Percentiles rank a stretch among this genome's conserved stretches.
phyloP scores from a whole-genome alignment of 2,888 invertebrate genomes.

The Eilema griseolum region DNA sequence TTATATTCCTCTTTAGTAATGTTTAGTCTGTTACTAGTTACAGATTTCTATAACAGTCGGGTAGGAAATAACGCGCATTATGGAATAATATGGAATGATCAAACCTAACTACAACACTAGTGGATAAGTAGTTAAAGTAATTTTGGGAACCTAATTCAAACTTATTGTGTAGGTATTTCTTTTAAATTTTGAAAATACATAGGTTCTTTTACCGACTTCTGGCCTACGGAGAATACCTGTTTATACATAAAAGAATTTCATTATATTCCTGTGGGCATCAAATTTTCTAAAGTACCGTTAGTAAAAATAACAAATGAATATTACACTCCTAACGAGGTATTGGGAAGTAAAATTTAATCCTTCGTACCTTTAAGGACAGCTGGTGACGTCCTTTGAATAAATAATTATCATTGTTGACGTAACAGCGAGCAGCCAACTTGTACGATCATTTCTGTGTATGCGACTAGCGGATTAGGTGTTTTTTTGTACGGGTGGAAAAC shows the following conservation, averaged over 20 bases:
- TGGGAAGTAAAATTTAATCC: constrained; percentile 14
- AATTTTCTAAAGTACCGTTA: background rate
- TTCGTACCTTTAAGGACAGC: constrained; percentile 28
- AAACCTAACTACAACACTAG: background rate
- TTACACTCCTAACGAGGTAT: constrained; percentile 9
- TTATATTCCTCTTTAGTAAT: constrained; percentile 18
- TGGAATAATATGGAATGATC: background rate
- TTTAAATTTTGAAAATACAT: too few species aligned
- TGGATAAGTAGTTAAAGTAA: background rate
- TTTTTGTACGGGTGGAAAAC: too few species aligned
- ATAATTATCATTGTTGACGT: constrained; percentile 28
- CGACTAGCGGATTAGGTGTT: background rate
- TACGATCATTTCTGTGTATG: background rate
- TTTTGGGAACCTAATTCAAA: background rate
- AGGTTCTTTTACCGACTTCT: too few species aligned
- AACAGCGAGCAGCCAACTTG: background rate
- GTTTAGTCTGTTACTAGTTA: background rate
- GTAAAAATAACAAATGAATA: constrained; percentile 2
- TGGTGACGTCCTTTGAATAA: constrained; percentile 41
- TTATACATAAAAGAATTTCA: background rate
- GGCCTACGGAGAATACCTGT: background rate
- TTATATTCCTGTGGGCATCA: background rate
- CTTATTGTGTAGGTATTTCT: too few species aligned
- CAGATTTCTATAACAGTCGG: background rate
- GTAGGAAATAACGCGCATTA: too few species aligned